These are phyloP conservation scores for Probosciger aterrimus DNA, from an alignment of 2,113 vertebrate species.

Conservation along the genomic window DNA sequence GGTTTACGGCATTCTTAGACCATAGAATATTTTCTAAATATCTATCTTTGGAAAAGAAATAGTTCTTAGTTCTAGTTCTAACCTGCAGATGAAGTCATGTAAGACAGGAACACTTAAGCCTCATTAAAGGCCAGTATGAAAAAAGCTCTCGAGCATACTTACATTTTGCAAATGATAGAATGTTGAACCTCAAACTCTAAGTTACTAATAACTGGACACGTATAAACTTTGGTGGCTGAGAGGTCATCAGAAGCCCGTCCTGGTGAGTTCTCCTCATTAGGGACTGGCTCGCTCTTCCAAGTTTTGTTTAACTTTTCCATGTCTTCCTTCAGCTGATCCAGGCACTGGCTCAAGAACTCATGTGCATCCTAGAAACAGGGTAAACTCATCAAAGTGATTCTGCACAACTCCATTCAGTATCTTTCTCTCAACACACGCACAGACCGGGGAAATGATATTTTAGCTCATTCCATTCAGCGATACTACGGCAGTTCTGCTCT, in stretches of 20 bases:
- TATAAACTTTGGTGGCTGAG: conserved; percentile 87
- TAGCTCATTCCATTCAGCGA: background rate
- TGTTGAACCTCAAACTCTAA: conserved; percentile 98
- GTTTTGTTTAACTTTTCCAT: conserved; percentile 96
- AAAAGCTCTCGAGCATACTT: conserved; percentile 50
- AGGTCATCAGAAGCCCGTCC: conserved; percentile 75
- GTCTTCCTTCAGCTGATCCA: conserved; percentile 97
- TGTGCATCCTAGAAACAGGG: conserved; percentile 86
- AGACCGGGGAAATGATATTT: background rate
- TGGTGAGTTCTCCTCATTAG: conserved; percentile 76
- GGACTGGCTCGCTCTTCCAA: conserved; percentile 80
- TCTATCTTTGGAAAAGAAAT: background rate
- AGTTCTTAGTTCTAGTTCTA: background rate
- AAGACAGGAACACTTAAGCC: background rate
- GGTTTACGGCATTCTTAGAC: background rate
- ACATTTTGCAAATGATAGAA: conserved; percentile 96
- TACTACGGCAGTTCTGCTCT: background rate
- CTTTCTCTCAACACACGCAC: background rate
- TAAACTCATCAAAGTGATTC: background rate
- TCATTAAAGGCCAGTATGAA: background rate
- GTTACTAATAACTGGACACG: conserved; percentile 92
- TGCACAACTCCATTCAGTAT: background rate
- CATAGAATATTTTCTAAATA: background rate
- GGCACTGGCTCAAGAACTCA: conserved; percentile 96
- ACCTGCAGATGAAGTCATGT: background rate